These are phyloP conservation scores for Alosa alosa DNA, from an alignment of 2,113 vertebrate species.

Conservation along the genomic window DNA sequence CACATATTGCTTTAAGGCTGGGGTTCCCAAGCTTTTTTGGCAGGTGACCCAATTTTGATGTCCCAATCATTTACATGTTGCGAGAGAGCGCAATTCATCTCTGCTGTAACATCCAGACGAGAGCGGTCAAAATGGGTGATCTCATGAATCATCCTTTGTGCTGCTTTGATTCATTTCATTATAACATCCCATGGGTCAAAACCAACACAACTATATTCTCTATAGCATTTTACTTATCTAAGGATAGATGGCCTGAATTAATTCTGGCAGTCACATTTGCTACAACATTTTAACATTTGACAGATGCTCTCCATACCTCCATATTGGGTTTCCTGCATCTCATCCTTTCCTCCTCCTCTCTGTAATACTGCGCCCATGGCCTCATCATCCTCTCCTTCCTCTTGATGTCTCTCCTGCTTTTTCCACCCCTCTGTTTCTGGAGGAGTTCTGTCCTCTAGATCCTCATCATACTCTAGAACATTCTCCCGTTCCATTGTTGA, in stretches of 20 bases:
- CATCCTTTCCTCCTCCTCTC: background rate
- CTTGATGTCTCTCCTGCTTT: background rate
- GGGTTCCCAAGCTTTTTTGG: too few relatives aligned
- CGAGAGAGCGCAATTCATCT: too few relatives aligned
- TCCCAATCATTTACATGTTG: too few relatives aligned
- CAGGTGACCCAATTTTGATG: too few relatives aligned
- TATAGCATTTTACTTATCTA: background rate
- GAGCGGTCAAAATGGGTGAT: too few relatives aligned
- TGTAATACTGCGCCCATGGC: background rate
- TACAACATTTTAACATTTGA: background rate
- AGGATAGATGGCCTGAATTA: background rate
- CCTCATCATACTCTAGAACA: background rate
- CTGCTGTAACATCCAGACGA: too few relatives aligned
- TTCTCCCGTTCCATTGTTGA: background rate
- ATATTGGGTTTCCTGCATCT: background rate
- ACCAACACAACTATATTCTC: too few relatives aligned
- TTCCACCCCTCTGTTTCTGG: background rate
- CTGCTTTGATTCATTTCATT: too few relatives aligned
- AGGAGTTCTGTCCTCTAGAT: background rate
- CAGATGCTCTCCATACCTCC: background rate
- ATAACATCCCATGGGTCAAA: too few relatives aligned
- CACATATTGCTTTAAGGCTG: background rate
- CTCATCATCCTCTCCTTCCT: background rate
- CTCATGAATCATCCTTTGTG: too few relatives aligned
- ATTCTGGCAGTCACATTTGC: background rate